phyloP scores from a whole-genome alignment of 2,797 vertebrate species.

The Halcyon chelicuti region DNA sequence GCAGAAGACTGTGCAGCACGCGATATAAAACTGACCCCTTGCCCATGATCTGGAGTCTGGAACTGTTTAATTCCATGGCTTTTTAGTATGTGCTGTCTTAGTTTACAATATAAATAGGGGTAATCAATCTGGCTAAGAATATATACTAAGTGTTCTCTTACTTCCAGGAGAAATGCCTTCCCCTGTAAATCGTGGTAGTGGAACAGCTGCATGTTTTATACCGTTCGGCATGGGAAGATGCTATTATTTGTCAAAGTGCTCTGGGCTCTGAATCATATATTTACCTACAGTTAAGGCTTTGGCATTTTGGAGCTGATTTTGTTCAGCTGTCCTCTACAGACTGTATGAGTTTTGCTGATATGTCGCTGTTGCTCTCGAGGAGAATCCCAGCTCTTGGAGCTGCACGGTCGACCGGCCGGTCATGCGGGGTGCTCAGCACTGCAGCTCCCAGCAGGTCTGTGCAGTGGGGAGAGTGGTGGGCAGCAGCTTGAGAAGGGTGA shows the following conservation, averaged over 20 bases:
- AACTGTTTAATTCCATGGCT: not conserved
- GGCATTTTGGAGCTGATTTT: not conserved
- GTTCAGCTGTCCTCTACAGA: not conserved
- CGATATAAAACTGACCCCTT: not conserved
- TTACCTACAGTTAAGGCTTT: not conserved
- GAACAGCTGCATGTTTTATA: constrained; percentile 35
- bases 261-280: not conserved
- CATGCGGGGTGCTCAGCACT: accelerated
- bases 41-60: not conserved
- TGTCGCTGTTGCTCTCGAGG: not conserved
- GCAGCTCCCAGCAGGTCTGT: accelerated
- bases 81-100: constrained; percentile 24
- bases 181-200: constrained; percentile 3
- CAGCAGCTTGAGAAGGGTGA: accelerated
- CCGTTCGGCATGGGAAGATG: not conserved
- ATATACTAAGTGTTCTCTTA: constrained; percentile 15
- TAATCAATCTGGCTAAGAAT: constrained; percentile 47
- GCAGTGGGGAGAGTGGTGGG: accelerated
- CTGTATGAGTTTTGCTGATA: not conserved
- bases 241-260: not conserved
- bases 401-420: too few species aligned
- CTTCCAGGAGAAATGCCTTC: constrained; percentile 38
- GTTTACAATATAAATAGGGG: constrained; percentile 42
- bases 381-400: not conserved
- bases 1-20: not conserved